Percentiles rank a stretch among this genome's conserved stretches.
phyloP scores from a whole-genome alignment of 2,113 vertebrate genomes.

The Turnix velox region DNA sequence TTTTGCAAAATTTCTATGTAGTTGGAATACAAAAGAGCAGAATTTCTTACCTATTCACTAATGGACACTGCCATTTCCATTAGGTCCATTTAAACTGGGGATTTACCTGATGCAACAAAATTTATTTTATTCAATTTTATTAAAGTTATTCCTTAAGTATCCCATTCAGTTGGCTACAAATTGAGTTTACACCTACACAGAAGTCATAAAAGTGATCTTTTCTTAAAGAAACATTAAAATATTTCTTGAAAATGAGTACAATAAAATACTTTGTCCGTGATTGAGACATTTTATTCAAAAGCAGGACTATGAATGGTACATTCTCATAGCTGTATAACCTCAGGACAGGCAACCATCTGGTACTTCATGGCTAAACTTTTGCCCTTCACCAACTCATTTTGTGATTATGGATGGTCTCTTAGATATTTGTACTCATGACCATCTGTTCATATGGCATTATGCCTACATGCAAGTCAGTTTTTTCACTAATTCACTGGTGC shows the following conservation, averaged over 20 bases:
- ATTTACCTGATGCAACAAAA: fast-evolving
- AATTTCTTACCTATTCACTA: neutral
- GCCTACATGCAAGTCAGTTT: neutral
- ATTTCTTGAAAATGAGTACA: neutral
- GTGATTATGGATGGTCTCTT: conserved; percentile 24
- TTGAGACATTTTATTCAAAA: neutral
- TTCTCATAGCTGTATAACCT: conserved; percentile 4
- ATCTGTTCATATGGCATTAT: conserved; percentile 30
- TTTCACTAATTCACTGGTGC: neutral
- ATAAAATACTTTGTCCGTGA: neutral
- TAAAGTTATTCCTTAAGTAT: neutral
- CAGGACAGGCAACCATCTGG: conserved; percentile 32
- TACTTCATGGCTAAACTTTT: conserved; percentile 22
- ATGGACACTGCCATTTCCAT: neutral
- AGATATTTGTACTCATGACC: conserved; percentile 3
- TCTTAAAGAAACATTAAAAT: neutral
- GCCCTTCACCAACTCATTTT: conserved; percentile 32
- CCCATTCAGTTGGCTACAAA: neutral
- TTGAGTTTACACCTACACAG: neutral
- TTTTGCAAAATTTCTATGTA: neutral
- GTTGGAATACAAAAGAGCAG: neutral
- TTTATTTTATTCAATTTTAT: neutral
- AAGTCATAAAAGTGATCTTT: neutral
- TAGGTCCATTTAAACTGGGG: neutral
- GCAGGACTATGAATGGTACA: neutral